phyloP scores from a whole-genome alignment of 2,113 vertebrate species.

The Nesoenas mayeri region DNA sequence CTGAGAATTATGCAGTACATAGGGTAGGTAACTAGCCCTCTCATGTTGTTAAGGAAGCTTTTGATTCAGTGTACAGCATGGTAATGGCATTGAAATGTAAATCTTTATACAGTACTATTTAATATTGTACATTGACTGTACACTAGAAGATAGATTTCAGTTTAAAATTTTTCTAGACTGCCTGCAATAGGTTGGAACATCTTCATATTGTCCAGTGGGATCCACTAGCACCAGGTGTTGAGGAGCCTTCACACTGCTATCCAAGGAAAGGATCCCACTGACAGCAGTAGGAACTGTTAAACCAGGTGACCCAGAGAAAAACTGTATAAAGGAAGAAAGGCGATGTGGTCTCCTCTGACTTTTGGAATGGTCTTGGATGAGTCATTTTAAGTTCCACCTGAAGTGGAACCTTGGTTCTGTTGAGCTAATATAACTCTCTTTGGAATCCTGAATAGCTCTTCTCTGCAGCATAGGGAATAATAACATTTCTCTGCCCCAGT shows the following conservation, averaged over 20 bases:
- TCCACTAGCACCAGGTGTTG: neutral
- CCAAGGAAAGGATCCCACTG: neutral
- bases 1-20: neutral
- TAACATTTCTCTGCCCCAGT: neutral
- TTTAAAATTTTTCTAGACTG: neutral
- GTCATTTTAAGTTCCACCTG: neutral
- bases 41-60: neutral
- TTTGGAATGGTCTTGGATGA: neutral
- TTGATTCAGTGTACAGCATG: neutral
- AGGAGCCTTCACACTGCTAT: neutral
- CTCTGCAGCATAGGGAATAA: neutral
- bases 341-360: neutral
- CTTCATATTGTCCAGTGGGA: neutral
- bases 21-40: neutral
- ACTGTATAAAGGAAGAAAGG: neutral
- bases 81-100: neutral
- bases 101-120: slow-evolving; percentile 20
- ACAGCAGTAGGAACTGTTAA: neutral
- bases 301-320: neutral
- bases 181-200: neutral
- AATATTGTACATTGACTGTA: neutral
- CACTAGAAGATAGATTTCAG: neutral
- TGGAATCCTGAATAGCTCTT: neutral
- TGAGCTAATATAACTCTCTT: neutral
- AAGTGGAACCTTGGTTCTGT: neutral